These are phyloP conservation scores for Lepisosteus oculatus DNA, from an alignment of 2,113 vertebrate species.

Conservation along the genomic window DNA sequence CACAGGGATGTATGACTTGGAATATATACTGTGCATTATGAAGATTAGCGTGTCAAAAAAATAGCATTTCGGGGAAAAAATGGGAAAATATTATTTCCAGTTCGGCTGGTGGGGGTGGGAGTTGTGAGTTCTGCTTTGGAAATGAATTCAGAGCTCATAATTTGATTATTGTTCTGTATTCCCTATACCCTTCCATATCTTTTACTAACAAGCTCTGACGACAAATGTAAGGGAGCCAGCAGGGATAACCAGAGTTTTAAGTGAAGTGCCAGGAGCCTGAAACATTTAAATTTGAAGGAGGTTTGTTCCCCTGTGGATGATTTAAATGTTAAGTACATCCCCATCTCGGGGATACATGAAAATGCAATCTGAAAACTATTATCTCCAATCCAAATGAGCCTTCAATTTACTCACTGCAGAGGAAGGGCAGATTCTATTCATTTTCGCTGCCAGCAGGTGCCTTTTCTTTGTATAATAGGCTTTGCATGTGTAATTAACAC, in stretches of 20 bases:
- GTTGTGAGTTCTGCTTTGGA: constrained; percentile 18
- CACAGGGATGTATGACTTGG: too few species aligned
- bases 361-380: constrained; percentile 77
- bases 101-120: neutral
- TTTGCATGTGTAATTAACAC: constrained; percentile 95
- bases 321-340: constrained; percentile 77
- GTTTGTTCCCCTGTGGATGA: constrained; percentile 65
- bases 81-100: neutral
- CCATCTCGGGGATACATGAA: constrained; percentile 52
- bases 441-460: constrained; percentile 93
- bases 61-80: constrained; percentile 1
- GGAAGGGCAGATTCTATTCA: constrained; percentile 74
- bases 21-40: too few species aligned
- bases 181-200: constrained; percentile 33
- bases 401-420: constrained; percentile 64
- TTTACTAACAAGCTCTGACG: constrained; percentile 36
- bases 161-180: constrained; percentile 40
- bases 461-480: constrained; percentile 87
- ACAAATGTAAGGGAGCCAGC: constrained; percentile 28
- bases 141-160: constrained; percentile 35
- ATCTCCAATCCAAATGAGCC: constrained; percentile 70
- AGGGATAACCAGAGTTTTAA: constrained; percentile 54
- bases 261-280: constrained; percentile 59
- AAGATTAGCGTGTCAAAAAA: neutral
- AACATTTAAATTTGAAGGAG: constrained; percentile 65